These are phyloP conservation scores for Pica pica DNA, from an alignment of 2,113 vertebrate species.

Conservation along the genomic window DNA sequence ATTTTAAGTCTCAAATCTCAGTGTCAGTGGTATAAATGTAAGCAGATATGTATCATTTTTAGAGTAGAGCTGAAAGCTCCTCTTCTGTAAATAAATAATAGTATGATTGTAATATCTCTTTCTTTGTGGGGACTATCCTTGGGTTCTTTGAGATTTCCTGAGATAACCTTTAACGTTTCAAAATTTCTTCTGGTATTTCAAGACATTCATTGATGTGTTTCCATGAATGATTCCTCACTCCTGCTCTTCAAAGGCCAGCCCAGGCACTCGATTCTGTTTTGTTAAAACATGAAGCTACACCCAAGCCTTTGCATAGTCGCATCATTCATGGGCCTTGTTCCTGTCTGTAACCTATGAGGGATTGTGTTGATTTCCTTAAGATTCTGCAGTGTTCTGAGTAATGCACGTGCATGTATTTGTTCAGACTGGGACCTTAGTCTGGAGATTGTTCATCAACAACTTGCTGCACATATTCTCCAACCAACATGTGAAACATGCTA, in stretches of 20 bases:
- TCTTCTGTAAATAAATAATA: slow-evolving; percentile 31
- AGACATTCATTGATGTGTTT: neutral
- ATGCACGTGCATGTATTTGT: neutral
- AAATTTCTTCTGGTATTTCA: neutral
- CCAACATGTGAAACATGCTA: neutral
- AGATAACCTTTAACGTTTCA: neutral
- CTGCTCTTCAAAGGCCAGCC: neutral
- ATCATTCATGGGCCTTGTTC: neutral
- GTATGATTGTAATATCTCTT: neutral
- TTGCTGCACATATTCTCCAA: neutral
- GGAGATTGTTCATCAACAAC: neutral
- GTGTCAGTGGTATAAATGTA: neutral
- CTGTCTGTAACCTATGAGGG: neutral
- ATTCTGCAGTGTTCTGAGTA: neutral
- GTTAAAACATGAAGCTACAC: neutral
- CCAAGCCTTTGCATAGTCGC: neutral
- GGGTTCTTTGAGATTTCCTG: neutral
- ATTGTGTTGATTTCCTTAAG: neutral
- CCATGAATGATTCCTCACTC: neutral
- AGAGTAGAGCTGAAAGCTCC: neutral
- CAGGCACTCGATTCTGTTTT: neutral
- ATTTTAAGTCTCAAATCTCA: neutral
- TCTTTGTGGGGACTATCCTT: neutral
- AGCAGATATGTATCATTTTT: neutral
- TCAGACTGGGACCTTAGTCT: neutral